Evolutionary conservation across 37 sponge, comb jelly and placozoan genomes (phyloP).

Genomic region (Theonella swinhoei): DNA sequence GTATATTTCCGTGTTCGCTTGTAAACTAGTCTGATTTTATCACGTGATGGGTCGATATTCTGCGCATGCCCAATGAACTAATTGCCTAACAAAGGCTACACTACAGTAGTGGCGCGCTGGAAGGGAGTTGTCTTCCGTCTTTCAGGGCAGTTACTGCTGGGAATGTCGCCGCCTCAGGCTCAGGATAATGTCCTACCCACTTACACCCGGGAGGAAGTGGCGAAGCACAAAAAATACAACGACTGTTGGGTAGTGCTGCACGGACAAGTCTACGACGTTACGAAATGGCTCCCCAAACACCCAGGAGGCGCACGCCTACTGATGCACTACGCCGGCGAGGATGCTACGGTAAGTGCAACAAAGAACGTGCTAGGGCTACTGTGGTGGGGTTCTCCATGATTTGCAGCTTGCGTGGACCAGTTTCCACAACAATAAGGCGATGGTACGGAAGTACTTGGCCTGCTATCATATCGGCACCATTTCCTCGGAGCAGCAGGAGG

Average conservation of each 20-base stretch:
- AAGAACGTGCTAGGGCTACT: no score
- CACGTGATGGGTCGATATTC: not conserved
- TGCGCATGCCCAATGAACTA: no score
- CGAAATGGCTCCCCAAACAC: constrained; percentile 68
- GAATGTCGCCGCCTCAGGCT: constrained; percentile 1
- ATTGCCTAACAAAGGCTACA: no score
- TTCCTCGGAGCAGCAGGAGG: constrained; percentile 53
- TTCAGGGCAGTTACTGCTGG: no score
- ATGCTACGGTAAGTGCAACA: constrained; percentile 76
- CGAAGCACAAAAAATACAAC: constrained; percentile 57
- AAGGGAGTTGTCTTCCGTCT: no score
- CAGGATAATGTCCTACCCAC: not conserved
- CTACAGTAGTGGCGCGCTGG: no score
- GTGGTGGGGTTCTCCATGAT: no score
- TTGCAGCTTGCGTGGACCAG: constrained; percentile 70
- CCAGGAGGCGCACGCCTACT: constrained; percentile 70
- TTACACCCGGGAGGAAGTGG: constrained; percentile 66
- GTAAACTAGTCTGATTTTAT: not conserved
- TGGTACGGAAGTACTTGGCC: constrained; percentile 58
- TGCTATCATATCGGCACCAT: constrained; percentile 60
- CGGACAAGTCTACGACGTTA: constrained; percentile 81
- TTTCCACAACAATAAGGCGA: constrained; percentile 71
- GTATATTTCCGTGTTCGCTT: not conserved
- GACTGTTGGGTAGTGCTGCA: constrained; percentile 75
- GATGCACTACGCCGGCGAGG: constrained; percentile 80